Evolutionary conservation across 2,113 vertebrate species (phyloP).

Genomic region (Podarcis cretensis): DNA sequence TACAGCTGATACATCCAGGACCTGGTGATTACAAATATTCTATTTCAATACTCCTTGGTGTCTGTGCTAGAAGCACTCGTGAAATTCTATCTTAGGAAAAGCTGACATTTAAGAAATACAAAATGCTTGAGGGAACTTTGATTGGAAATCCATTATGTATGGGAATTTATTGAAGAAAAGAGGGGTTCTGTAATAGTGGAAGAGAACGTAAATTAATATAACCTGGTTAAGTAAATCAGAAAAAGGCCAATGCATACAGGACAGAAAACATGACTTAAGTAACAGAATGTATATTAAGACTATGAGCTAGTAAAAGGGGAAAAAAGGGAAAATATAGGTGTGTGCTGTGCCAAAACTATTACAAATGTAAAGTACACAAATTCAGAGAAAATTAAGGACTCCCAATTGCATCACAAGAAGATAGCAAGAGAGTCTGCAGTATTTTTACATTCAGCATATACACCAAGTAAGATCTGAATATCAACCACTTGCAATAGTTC

Average conservation of each 20-base stretch:
- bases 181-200: neutral
- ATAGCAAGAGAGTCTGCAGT: neutral
- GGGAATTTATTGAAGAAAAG: slow-evolving; percentile 13
- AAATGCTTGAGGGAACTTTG: neutral
- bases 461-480: neutral
- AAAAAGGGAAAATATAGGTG: neutral
- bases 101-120: slow-evolving; percentile 8
- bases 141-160: slow-evolving; percentile 20
- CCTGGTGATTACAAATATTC: neutral
- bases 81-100: slow-evolving; percentile 15
- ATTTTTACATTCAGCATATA: too few relatives aligned
- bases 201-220: slow-evolving; percentile 22
- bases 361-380: neutral
- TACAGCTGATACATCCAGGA: slow-evolving; percentile 7
- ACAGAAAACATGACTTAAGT: neutral
- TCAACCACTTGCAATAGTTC: neutral
- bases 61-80: slow-evolving; percentile 4
- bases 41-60: slow-evolving; percentile 12
- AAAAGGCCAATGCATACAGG: neutral
- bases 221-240: slow-evolving; percentile 9
- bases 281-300: neutral
- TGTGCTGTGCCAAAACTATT: neutral
- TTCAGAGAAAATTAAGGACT: neutral
- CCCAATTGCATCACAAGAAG: neutral
- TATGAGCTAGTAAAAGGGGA: neutral